phyloP scores from a whole-genome alignment of 2,113 vertebrate genomes.

The Epinephelus lanceolatus region DNA sequence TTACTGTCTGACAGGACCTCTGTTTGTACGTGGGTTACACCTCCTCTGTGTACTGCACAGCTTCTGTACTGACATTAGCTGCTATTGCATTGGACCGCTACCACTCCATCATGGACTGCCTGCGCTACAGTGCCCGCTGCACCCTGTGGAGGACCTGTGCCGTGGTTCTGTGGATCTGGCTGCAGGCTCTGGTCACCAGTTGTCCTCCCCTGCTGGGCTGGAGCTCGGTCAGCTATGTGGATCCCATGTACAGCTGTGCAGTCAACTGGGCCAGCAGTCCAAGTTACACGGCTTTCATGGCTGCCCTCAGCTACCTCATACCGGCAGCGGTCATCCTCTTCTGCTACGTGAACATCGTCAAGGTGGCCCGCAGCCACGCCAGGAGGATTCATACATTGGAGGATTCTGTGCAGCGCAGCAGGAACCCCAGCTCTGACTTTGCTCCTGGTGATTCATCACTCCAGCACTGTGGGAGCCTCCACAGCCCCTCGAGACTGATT shows the following conservation, averaged over 20 bases:
- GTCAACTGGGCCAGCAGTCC: slow-evolving; percentile 84
- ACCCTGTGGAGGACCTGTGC: slow-evolving; percentile 79
- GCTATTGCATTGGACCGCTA: slow-evolving; percentile 88
- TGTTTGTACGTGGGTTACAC: slow-evolving; percentile 87
- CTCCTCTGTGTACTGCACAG: slow-evolving; percentile 88
- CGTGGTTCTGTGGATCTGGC: slow-evolving; percentile 88
- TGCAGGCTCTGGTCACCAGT: slow-evolving; percentile 85
- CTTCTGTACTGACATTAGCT: slow-evolving; percentile 85
- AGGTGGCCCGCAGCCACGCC: slow-evolving; percentile 85
- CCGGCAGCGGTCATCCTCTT: slow-evolving; percentile 86
- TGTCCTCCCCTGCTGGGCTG: slow-evolving; percentile 87
- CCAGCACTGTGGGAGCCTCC: slow-evolving; percentile 48
- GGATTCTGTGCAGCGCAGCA: slow-evolving; percentile 82
- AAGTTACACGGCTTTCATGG: slow-evolving; percentile 83
- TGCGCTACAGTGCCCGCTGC: slow-evolving; percentile 85
- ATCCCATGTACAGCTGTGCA: slow-evolving; percentile 83
- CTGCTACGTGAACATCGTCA: slow-evolving; percentile 86
- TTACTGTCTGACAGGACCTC: slow-evolving; percentile 76
- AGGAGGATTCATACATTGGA: slow-evolving; percentile 85
- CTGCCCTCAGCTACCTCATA: slow-evolving; percentile 79
- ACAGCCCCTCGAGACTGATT: slow-evolving; percentile 77
- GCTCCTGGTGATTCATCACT: slow-evolving; percentile 36
- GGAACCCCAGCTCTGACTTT: slow-evolving; percentile 28
- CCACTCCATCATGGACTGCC: slow-evolving; percentile 86
- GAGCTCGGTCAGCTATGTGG: slow-evolving; percentile 82